phyloP scores from a whole-genome alignment of 2,888 invertebrate genomes.

The Oscheius sp. region DNA sequence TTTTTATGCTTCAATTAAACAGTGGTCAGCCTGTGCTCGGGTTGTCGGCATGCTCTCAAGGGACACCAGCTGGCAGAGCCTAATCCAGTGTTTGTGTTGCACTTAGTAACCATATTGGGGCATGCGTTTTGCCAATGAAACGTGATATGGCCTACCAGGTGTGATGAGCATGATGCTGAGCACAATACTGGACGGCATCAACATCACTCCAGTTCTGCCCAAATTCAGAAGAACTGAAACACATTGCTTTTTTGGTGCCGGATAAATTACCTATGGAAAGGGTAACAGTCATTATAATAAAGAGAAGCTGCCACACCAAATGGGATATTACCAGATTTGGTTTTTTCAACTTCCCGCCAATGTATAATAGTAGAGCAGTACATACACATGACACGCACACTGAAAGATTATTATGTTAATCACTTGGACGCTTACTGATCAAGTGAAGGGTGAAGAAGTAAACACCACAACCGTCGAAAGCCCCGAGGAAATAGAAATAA shows the following conservation, averaged over 20 bases:
- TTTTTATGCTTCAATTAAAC: neutral
- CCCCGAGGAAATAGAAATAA: slow-evolving; percentile 57
- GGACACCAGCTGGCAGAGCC: slow-evolving; percentile 16
- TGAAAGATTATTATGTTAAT: slow-evolving; percentile 37
- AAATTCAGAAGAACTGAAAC: slow-evolving; percentile 50
- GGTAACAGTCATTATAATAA: slow-evolving; percentile 45
- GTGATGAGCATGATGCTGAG: slow-evolving; percentile 51
- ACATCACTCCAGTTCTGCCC: slow-evolving; percentile 47
- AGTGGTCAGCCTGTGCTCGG: neutral
- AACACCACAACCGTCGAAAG: slow-evolving; percentile 50
- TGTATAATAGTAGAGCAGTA: slow-evolving; percentile 46
- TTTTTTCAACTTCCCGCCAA: slow-evolving; percentile 43
- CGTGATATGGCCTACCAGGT: slow-evolving; percentile 42
- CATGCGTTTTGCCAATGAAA: neutral
- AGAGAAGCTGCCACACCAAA: slow-evolving; percentile 51
- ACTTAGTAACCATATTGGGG: slow-evolving; percentile 25
- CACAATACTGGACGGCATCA: slow-evolving; percentile 54
- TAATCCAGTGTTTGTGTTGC: slow-evolving; percentile 4
- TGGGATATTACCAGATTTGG: slow-evolving; percentile 48
- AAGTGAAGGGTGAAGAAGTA: slow-evolving; percentile 52
- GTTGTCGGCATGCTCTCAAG: neutral
- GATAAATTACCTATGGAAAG: slow-evolving; percentile 36
- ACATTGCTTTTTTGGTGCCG: neutral
- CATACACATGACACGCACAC: slow-evolving; percentile 49
- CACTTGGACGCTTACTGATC: slow-evolving; percentile 31